phyloP scores from a whole-genome alignment of 2,113 vertebrate genomes.

The Pangasianodon gigas region DNA sequence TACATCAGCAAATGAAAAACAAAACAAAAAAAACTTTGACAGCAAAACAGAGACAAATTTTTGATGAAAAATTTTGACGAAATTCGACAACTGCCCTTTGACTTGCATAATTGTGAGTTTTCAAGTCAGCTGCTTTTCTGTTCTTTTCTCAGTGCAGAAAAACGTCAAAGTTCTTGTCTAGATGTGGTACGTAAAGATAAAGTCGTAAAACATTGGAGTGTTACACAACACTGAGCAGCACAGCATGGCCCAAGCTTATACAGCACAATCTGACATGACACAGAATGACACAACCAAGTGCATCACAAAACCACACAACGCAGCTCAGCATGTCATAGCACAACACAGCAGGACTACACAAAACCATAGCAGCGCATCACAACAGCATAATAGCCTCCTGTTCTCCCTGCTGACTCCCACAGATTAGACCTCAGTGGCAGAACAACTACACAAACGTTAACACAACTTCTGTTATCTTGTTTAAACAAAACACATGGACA shows the following conservation, averaged over 20 bases:
- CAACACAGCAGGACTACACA: constrained; percentile 18
- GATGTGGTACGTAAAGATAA: neutral
- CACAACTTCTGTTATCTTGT: neutral
- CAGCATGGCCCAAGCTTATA: neutral
- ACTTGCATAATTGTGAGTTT: neutral
- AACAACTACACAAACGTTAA: constrained; percentile 21
- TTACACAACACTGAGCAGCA: neutral
- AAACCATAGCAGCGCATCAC: constrained; percentile 18
- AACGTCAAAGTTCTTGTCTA: neutral
- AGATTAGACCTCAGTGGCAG: neutral
- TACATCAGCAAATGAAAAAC: neutral
- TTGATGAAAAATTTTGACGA: neutral
- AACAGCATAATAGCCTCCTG: neutral
- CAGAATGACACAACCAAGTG: constrained; percentile 3
- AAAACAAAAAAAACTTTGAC: neutral
- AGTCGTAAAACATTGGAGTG: neutral
- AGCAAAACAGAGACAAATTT: neutral
- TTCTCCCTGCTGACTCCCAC: neutral
- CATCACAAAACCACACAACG: neutral
- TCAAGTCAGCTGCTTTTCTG: neutral
- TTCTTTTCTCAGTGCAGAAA: neutral
- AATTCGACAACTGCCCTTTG: neutral
- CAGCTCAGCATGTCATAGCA: neutral
- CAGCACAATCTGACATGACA: neutral
- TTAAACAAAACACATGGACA: neutral